phyloP scores from a whole-genome alignment of 2,888 invertebrate genomes.

The Melinaea menophilus region DNA sequence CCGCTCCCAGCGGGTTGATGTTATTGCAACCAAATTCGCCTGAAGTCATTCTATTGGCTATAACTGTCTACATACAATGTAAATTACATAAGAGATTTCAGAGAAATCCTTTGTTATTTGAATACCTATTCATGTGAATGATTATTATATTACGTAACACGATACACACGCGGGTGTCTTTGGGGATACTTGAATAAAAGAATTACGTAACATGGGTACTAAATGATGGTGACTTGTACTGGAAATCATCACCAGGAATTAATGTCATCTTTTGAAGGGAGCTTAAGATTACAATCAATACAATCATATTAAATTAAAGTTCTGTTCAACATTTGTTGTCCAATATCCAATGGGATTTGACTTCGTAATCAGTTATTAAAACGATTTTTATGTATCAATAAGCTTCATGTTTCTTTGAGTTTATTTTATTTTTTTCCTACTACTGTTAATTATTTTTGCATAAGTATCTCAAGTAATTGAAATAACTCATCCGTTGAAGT shows the following conservation, averaged over 20 bases:
- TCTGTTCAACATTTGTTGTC: no score
- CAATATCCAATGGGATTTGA: no score
- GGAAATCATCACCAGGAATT: constrained; percentile 15
- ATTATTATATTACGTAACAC: constrained; percentile 49
- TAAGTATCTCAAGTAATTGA: no score
- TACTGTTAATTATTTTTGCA: no score
- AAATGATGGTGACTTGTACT: constrained; percentile 8
- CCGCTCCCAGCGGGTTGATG: constrained; percentile 55
- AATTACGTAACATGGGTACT: constrained; percentile 30
- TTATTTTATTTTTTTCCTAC: no score
- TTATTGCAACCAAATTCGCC: constrained; percentile 49
- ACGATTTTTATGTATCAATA: no score
- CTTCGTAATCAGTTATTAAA: no score
- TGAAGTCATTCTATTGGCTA: constrained; percentile 52
- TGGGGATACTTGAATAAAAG: constrained; percentile 13
- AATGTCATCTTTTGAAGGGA: constrained; percentile 16
- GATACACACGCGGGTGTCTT: constrained; percentile 35
- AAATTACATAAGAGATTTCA: constrained; percentile 61
- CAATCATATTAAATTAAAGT: no score
- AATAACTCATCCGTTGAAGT: no score
- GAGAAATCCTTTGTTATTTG: constrained; percentile 68
- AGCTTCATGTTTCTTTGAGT: no score
- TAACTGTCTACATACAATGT: constrained; percentile 44
- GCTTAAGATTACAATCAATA: constrained; percentile 8
- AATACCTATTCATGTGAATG: constrained; percentile 56